Base-by-base conservation (phyloP, 2,797 vertebrate species). In the Esox masquinongy region DNA sequence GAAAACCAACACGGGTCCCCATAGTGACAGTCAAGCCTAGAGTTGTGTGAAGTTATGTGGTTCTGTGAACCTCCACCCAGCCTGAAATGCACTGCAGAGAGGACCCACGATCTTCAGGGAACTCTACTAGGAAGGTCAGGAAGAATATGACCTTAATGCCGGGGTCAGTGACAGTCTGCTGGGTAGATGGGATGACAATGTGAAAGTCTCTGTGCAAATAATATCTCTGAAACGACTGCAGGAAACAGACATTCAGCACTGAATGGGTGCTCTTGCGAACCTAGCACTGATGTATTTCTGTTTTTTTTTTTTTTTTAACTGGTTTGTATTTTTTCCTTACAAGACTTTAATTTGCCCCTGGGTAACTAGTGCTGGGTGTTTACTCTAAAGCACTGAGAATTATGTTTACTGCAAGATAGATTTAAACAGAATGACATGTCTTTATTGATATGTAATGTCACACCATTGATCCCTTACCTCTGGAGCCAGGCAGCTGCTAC, bases 31-130 rank as follows among this genome's bases (percentile, higher is more conserved):
- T 79, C 72, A 68, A 16, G 56, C 3, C 9, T 61, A 4, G 34
- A 51, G 77, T 75, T 4, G n/a, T 71, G 61, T 73, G 29, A 31
- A 63, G 68, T 56, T n/a, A 31, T 73, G 80, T 82, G 9, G 9
- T 47, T 47, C 43, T 47, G 12, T 47, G 39, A 43, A 43, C 39
- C 39, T 43, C 9, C 5, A 43, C 39, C 5, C 39, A 49, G 76
- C 81, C 80, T 79, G 9, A 67, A 7, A 76, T 14, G 75, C 66
- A 76, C 75, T 26, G 76, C 79, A 77, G 77, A 75, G 66, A 73
- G 16, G 51, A 74, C 56, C 82, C 76, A 82, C 9, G 39, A 59
- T 39, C 87, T 78, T 86, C 26, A 86, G 81, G 90, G 91, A 88
- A 88, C 70, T 83, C 73, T 82, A 49, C 56, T 80, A 76, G 68